phyloP scores from a whole-genome alignment of 1,140 invertebrate genomes.

The Cydia fagiglandana region DNA sequence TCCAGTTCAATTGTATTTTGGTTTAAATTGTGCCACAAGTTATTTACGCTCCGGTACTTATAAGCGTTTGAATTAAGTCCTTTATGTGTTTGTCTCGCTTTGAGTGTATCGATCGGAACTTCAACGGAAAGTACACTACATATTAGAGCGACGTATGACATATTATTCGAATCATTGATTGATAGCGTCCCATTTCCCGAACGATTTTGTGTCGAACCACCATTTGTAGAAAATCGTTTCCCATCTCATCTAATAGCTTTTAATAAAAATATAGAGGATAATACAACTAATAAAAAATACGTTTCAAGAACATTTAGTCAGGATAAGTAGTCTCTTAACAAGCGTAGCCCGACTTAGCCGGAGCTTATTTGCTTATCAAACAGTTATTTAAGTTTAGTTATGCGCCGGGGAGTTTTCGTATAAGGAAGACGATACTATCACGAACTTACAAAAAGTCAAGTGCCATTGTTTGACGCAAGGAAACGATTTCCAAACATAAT shows the following conservation, averaged over 20 bases:
- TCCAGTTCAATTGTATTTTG: not conserved
- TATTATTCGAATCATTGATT: slow-evolving; percentile 53
- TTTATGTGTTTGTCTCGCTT: not conserved
- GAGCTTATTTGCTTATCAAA: slow-evolving; percentile 23
- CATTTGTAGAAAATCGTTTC: slow-evolving; percentile 39
- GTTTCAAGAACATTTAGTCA: slow-evolving; percentile 15
- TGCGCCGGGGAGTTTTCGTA: not conserved
- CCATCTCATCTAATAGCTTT: not conserved
- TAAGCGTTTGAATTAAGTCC: not conserved
- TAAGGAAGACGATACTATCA: not conserved
- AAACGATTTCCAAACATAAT: slow-evolving; percentile 5
- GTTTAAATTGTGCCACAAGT: not conserved
- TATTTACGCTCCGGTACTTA: not conserved
- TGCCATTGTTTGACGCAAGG: slow-evolving; percentile 6
- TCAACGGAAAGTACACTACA: not conserved
- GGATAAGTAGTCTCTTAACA: slow-evolving; percentile 22
- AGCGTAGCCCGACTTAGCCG: slow-evolving; percentile 6
- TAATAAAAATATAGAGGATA: not conserved
- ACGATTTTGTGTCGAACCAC: slow-evolving; percentile 45
- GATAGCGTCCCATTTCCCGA: slow-evolving; percentile 50
- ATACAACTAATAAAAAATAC: slow-evolving; percentile 1
- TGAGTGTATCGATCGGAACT: not conserved
- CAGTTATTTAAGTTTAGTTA: not conserved
- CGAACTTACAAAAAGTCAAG: slow-evolving; percentile 5
- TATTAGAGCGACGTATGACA: slow-evolving; percentile 43